Percentiles rank a stretch among this genome's conserved stretches.
These are phyloP conservation scores for Lethocerus indicus DNA, from an alignment of 1,140 invertebrate genomes.

Conservation along the genomic window DNA sequence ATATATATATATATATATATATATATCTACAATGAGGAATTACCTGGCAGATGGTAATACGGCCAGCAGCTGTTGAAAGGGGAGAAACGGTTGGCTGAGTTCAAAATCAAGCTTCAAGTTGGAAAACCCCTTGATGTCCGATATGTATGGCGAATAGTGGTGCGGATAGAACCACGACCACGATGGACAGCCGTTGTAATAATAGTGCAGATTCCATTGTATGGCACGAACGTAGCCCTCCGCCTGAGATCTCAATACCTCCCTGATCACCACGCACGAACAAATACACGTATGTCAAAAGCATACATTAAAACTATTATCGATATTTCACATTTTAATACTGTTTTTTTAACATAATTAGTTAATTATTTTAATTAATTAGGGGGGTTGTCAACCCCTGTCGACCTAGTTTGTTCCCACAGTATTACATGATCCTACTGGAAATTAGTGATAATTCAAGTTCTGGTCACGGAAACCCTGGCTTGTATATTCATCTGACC, in stretches of 20 bases:
- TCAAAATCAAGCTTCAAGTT: conserved; percentile 61
- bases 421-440: too few species aligned
- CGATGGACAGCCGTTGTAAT: conserved; percentile 87
- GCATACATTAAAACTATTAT: conserved; percentile 11
- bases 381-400: too few species aligned
- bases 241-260: conserved; percentile 62
- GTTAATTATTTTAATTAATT: not conserved
- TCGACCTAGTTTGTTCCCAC: too few species aligned
- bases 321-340: conserved; percentile 2
- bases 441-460: too few species aligned
- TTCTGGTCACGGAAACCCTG: too few species aligned
- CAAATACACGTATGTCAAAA: too few species aligned
- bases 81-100: conserved; percentile 72
- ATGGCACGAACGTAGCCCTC: conserved; percentile 79
- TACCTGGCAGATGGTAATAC: conserved; percentile 65
- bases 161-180: conserved; percentile 96
- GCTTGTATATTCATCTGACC: too few species aligned
- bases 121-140: conserved; percentile 73
- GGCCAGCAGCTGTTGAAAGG: conserved; percentile 87
- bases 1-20: not conserved
- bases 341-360: not conserved
- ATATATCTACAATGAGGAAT: not conserved
- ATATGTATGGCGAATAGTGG: conserved; percentile 92
- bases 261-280: too few species aligned
- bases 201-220: conserved; percentile 94